Percentiles rank a stretch among this genome's conserved stretches.
Evolutionary conservation across 2,797 vertebrate species (phyloP).

Genomic region (Intellagama lesueurii): DNA sequence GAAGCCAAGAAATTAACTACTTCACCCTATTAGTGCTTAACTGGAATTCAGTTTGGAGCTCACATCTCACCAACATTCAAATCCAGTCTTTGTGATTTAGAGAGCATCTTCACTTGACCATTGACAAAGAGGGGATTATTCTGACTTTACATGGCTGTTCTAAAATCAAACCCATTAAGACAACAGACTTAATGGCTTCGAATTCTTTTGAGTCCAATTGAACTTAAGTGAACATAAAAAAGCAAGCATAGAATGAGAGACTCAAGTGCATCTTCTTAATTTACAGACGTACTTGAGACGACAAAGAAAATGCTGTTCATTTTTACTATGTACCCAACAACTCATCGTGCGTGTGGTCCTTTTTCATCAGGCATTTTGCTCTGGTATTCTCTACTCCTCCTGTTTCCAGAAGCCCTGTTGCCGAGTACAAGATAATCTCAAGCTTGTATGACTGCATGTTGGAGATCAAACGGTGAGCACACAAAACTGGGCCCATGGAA

Average conservation of each 20-base stretch:
- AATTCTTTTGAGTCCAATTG: neutral
- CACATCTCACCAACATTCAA: neutral
- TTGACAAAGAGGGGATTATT: neutral
- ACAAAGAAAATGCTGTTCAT: neutral
- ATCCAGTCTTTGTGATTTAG: neutral
- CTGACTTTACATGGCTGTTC: neutral
- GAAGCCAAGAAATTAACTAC: neutral
- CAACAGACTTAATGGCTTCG: neutral
- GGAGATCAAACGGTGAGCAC: no score
- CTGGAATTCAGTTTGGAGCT: neutral
- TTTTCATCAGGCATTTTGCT: no score
- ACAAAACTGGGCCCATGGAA: no score
- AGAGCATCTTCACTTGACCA: neutral
- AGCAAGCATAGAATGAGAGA: neutral
- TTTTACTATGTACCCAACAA: no score
- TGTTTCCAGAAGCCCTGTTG: no score
- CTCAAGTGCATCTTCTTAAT: neutral
- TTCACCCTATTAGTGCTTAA: neutral
- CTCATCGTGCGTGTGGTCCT: no score
- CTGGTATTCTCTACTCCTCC: no score
- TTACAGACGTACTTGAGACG: neutral
- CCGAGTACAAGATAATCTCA: no score
- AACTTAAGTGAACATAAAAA: neutral
- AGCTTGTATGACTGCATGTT: no score
- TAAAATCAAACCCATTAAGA: neutral